Conservation (phyloP, 2,888 invertebrate genomes). For the Eupithecia abbreviata region DNA sequence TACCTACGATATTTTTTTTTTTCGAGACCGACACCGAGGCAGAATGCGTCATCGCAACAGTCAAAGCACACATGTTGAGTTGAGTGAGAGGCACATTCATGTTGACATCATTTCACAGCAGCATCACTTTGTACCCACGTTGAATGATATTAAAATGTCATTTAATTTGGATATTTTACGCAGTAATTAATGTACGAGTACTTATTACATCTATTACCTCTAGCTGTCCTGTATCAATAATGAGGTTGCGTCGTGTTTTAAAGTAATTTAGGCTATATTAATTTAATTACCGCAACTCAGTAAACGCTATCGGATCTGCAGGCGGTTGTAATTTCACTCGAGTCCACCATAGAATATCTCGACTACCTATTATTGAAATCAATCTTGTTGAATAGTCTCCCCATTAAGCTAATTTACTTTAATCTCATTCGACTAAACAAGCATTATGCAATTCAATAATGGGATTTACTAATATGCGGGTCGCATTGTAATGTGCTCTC, state of each 20-base stretch:
- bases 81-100: slow-evolving; percentile 50
- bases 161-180: neutral
- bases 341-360: neutral
- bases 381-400: neutral
- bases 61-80: slow-evolving; percentile 51
- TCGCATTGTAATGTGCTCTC: neutral
- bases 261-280: neutral
- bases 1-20: slow-evolving; percentile 20
- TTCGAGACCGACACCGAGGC: slow-evolving; percentile 36
- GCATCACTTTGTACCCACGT: neutral
- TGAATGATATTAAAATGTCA: neutral
- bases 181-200: neutral
- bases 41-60: slow-evolving; percentile 50
- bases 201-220: neutral
- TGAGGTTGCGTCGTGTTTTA: neutral
- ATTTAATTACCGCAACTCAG: neutral
- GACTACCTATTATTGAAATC: neutral
- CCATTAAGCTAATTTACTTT: neutral
- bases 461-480: slow-evolving; percentile 28
- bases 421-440: slow-evolving; percentile 14
- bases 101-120: slow-evolving; percentile 24
- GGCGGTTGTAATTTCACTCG: neutral
- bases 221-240: neutral
- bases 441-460: neutral
- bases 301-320: neutral